Evolutionary conservation across 2,888 invertebrate species (phyloP), one percentile per base, ranked within the genome.

Genomic region (Melanostoma mellinum): DNA sequence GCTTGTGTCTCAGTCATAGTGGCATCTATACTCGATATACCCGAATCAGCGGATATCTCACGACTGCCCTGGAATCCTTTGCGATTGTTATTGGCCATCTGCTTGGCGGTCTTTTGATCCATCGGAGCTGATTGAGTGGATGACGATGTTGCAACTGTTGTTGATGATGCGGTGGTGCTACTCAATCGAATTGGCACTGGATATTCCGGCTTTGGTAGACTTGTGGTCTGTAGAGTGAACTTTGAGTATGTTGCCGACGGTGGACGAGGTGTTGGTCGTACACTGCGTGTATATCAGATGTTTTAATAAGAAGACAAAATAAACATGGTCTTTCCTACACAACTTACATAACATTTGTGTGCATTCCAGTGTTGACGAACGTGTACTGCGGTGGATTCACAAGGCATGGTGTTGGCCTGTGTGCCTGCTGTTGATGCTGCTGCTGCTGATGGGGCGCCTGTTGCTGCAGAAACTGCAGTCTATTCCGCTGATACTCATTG

Each of bases 171-270:
- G 0, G 87, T 85, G 86, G 9, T 86, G 86, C 33, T 46, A 44
- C 72, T 88, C 68, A 91, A 86, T 86, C 91, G 90, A 38, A 91
- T 91, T 85, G 91, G 90, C 48, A 93, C 92, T 30, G 94, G 93
- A 87, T 93, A 94, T 90, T 96, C 96, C 0, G 96, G 96, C 78
- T 93, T 92, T 0, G 96, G 96, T 86, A 96, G 91, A 88, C 95
- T 95, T 73, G 94, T 95, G 38, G 95, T 94, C 86, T 94, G 94
- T 65, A 95, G 89, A 3, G 94, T 94, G 86, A 93, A 95, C 90
- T 94, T 95, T 65, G 90, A 89, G 63, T 88, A 89, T 76, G 92
- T 92, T 89, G 87, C 92, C 90, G 89, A 93, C 53, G 78, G 87
- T 82, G 88, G 87, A 3, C 87, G 88, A 77, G 90, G 89, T 85